Evolutionary conservation across 1,140 invertebrate genomes (phyloP), one percentile per base, ranked within the genome.

Genomic region (Samia ricini): DNA sequence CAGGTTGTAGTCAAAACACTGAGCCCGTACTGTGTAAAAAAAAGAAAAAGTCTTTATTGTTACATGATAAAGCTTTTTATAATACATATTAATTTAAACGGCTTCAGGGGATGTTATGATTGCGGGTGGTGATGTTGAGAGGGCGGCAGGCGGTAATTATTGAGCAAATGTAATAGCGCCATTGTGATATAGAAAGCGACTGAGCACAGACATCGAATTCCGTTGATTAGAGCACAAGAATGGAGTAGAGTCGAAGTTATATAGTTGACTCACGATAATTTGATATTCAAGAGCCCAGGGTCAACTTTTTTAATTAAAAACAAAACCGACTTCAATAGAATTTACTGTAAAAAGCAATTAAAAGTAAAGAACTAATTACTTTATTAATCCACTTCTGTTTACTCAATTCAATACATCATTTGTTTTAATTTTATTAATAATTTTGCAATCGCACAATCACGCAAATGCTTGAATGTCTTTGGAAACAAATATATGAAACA

Each of bases 161-260:
- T 79, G 79, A 81, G 83, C 83, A 87, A 88, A 85, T 88, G 83
- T 85, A 86, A 85, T 85, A 88, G 83, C 83, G 68, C 80, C 82
- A 86, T 88, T 88, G 85, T 88, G 83, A 83, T 81, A 12, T 42
- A 84, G 79, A 80, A 74, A 65, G 72, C 73, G 66, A 66, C 69
- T 49, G 42, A 24, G 71, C 71, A 73, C 76, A 77, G 77, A 77
- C 77, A 78, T 72, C 60, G 68, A 73, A 69, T 70, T 52, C 80
- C 74, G 80, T 77, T 86, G 85, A 88, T 88, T 88, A 85, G 78
- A 83, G 83, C 71, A 74, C 76, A 69, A 6, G 5, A 50, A 20
- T 56, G 58, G 7, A 0, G 52, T 76, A 49, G 78, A 81, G 81
- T 64, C 61, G 79, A 23, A 12, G 33, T 42, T 42, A 42, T 36